Evolutionary conservation across 2,113 vertebrate genomes (phyloP), one percentile per base, ranked within the genome.

Genomic region (Dicerorhinus sumatrensis): DNA sequence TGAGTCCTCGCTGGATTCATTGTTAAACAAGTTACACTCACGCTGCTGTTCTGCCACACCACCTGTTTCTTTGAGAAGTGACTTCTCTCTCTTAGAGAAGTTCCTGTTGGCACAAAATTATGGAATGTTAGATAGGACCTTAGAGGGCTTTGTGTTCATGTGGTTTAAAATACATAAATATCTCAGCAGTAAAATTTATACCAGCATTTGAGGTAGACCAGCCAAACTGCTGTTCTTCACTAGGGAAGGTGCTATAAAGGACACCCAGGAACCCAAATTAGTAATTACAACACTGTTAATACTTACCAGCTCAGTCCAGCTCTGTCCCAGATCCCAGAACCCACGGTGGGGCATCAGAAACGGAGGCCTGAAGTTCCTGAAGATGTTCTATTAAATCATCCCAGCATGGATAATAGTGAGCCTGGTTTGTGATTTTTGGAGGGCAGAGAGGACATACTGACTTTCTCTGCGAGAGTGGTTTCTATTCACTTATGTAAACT

Each of bases 371-470:
- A 89, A 63, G 21, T n/a, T 94, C 42, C 69, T 80, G 54, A 88
- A 86, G 46, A 83, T 80, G 29, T 76, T 97, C 63, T 89, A 85
- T 62, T 86, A 70, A 88, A 91, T 83, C 51, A 63, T 82, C 6
- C 7, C 77, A 85, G 27, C 33, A 77, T 33, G 46, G 51, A 82
- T 93, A 65, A 85, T 67, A 73, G 29, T 2, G 2, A 87, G 39
- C 23, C 13, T 79, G 31, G 31, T 80, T 88, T 65, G 42, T 56
- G n/a, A 91, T 36, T 83, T 94, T 58, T 81, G 54, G 29, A 95
- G n/a, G 51, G 25, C 58, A 92, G 42, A 67, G 58, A 91, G 18
- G 18, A 51, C 8, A 54, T 27, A 46, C 0, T 88, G 70, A 85
- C n/a, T 89, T 67, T 54, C 36, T 0, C 20, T 60, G 12, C 46